Conservation (phyloP, 2,113 vertebrate genomes). For the Mesoclemmys tuberculata region DNA sequence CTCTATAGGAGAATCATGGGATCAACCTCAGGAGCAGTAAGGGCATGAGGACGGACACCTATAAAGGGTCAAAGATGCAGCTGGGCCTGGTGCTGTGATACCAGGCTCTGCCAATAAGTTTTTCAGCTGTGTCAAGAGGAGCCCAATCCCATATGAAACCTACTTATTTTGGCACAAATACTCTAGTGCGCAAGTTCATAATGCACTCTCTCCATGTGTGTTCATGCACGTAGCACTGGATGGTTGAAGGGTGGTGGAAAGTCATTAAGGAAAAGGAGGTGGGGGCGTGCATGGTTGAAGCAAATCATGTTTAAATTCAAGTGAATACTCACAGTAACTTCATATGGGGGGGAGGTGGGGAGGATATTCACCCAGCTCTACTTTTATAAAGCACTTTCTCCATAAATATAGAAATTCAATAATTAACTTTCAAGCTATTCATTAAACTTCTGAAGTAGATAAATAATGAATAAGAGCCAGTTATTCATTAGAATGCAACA, state of each 20-base stretch:
- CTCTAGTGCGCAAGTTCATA: no score
- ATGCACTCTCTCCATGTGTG: no score
- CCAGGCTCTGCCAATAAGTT: not conserved
- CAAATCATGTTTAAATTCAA: not conserved
- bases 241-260: not conserved
- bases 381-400: not conserved
- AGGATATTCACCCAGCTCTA: not conserved
- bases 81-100: no score
- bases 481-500: slow-evolving; percentile 61
- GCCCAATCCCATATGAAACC: no score
- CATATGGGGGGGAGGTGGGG: no score
- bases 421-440: slow-evolving; percentile 44
- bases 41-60: not conserved
- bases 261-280: not conserved
- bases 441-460: slow-evolving; percentile 37
- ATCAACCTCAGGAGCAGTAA: not conserved
- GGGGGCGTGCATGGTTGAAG: not conserved
- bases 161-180: no score
- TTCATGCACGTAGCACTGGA: no score
- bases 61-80: not conserved
- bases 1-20: not conserved
- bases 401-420: slow-evolving; percentile 32
- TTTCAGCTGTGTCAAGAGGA: not conserved
- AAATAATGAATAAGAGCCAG: slow-evolving; percentile 47
- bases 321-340: not conserved